These are phyloP conservation scores for Acrobasis repandana DNA, from an alignment of 2,888 invertebrate genomes.

Conservation along the genomic window DNA sequence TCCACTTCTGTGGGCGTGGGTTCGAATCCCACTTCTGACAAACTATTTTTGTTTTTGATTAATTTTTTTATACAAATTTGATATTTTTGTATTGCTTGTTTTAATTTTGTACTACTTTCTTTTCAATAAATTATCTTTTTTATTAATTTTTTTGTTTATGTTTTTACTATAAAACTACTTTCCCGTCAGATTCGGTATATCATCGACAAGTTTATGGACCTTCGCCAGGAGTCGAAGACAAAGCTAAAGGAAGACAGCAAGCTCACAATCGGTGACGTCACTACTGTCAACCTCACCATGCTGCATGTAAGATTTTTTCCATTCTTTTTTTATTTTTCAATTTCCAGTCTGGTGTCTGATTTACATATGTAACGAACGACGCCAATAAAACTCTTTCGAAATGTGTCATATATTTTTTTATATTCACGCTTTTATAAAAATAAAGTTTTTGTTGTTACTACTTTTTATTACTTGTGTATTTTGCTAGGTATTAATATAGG, in stretches of 20 bases:
- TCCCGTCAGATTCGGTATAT: slow-evolving; percentile 81
- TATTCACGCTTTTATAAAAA: too few species aligned
- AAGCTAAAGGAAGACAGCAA: slow-evolving; percentile 84
- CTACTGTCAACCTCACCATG: slow-evolving; percentile 92
- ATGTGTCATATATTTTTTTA: neutral
- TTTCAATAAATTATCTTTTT: neutral
- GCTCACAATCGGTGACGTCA: slow-evolving; percentile 91
- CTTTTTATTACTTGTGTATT: too few species aligned
- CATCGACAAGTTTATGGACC: slow-evolving; percentile 88
- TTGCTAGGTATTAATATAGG: too few species aligned
- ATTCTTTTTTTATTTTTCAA: neutral
- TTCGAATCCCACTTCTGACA: slow-evolving; percentile 62
- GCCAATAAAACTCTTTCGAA: too few species aligned
- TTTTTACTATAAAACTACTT: neutral
- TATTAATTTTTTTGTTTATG: slow-evolving; percentile 7
- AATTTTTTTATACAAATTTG: neutral
- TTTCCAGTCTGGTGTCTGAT: neutral
- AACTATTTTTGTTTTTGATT: slow-evolving; percentile 23
- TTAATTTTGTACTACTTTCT: too few species aligned
- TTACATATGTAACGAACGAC: neutral
- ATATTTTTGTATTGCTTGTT: neutral
- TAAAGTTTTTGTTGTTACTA: too few species aligned
- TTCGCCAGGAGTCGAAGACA: slow-evolving; percentile 84
- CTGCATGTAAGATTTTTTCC: slow-evolving; percentile 77
- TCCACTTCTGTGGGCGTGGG: slow-evolving; percentile 62